phyloP scores from a whole-genome alignment of 1,140 invertebrate genomes.

The Drosophila repletoides region DNA sequence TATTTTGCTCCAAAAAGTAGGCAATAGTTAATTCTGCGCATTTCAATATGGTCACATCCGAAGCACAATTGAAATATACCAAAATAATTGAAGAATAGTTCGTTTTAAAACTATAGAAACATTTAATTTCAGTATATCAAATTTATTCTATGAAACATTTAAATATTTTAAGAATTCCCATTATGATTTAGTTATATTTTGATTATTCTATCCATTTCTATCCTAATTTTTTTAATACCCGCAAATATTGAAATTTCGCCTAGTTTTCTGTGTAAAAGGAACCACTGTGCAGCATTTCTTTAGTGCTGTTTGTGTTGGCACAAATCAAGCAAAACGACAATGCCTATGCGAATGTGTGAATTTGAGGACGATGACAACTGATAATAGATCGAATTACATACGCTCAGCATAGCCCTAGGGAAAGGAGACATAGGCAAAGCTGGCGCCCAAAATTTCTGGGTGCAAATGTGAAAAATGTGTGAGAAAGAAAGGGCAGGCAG shows the following conservation, averaged over 20 bases:
- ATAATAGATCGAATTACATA: slow-evolving; percentile 78
- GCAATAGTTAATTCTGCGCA: too few species aligned
- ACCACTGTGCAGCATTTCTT: slow-evolving; percentile 42
- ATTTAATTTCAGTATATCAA: too few species aligned
- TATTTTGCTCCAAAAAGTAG: too few species aligned
- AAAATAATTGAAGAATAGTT: too few species aligned
- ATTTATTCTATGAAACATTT: too few species aligned
- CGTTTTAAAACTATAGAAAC: too few species aligned
- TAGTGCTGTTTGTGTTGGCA: slow-evolving; percentile 13
- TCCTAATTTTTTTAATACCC: too few species aligned
- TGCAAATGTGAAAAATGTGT: slow-evolving; percentile 44
- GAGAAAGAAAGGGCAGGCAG: too few species aligned
- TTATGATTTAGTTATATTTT: too few species aligned
- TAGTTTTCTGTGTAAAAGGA: background rate
- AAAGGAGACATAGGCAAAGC: background rate
- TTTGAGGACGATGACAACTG: slow-evolving; percentile 77
- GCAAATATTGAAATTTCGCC: background rate
- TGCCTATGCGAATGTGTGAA: slow-evolving; percentile 72
- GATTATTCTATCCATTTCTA: background rate
- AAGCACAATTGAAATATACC: too few species aligned
- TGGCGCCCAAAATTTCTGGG: slow-evolving; percentile 9
- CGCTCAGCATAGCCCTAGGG: slow-evolving; percentile 36
- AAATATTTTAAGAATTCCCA: too few species aligned
- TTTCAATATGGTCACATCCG: too few species aligned
- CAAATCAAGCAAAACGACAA: slow-evolving; percentile 74